Evolutionary conservation across 2,113 vertebrate species (phyloP).

Genomic region (Phainopepla nitens): DNA sequence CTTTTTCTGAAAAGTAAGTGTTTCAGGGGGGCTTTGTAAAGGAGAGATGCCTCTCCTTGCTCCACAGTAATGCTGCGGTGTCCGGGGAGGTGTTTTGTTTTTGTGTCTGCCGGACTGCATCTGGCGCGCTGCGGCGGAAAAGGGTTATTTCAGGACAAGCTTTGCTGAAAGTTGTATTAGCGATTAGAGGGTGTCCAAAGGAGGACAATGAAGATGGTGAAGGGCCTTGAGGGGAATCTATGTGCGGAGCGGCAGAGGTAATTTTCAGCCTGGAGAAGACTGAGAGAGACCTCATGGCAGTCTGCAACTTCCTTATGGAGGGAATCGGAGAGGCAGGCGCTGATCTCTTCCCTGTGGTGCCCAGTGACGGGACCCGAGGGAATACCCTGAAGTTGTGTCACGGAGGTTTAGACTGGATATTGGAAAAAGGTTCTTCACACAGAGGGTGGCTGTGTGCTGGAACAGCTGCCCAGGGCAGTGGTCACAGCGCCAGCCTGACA

Average conservation of each 20-base stretch:
- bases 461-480: neutral
- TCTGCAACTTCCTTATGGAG: accelerated
- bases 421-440: neutral
- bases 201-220: accelerated
- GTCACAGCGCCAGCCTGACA: neutral
- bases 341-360: neutral
- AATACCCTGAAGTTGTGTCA: neutral
- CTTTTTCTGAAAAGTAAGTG: no score
- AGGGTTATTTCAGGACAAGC: neutral
- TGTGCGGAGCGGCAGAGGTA: neutral
- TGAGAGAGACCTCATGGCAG: neutral
- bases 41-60: neutral
- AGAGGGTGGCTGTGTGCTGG: no score
- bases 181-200: neutral
- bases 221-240: neutral
- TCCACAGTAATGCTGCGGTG: neutral
- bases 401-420: neutral
- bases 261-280: neutral
- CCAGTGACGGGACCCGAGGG: no score
- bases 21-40: neutral
- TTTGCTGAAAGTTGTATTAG: neutral
- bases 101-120: accelerated
- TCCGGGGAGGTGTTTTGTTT: neutral
- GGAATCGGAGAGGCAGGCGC: neutral
- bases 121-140: neutral